These are phyloP conservation scores for Pachydiplax longipennis DNA, from an alignment of 2,888 invertebrate species.

Conservation along the genomic window DNA sequence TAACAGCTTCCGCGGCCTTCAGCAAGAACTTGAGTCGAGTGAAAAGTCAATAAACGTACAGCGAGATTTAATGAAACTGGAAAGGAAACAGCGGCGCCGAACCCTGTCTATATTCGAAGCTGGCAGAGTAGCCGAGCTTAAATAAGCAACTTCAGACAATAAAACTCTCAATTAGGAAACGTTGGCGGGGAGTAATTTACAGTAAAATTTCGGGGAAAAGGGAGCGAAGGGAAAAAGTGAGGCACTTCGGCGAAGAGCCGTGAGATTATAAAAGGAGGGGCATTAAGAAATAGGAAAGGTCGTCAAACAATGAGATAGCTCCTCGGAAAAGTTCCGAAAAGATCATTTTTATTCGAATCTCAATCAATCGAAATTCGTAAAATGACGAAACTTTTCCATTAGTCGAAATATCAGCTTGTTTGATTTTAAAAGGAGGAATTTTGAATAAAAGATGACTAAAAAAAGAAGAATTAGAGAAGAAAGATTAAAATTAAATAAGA, in stretches of 20 bases:
- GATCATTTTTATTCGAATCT: too few relatives aligned
- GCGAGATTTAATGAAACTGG: slow-evolving; percentile 42
- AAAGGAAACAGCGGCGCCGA: neutral
- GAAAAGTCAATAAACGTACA: slow-evolving; percentile 42
- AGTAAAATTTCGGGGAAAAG: neutral
- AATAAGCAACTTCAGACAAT: slow-evolving; percentile 34
- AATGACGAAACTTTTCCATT: too few relatives aligned
- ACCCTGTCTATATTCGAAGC: neutral
- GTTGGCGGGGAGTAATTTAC: slow-evolving; percentile 31
- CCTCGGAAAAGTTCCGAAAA: too few relatives aligned
- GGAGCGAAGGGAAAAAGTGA: neutral
- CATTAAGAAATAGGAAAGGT: too few relatives aligned
- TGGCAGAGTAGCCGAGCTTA: neutral
- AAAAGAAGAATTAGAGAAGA: too few relatives aligned
- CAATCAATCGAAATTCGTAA: too few relatives aligned
- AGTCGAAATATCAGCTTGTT: too few relatives aligned
- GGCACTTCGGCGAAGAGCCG: neutral
- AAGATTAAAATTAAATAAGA: too few relatives aligned
- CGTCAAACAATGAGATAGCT: too few relatives aligned
- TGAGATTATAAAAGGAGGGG: too few relatives aligned
- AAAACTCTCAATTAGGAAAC: slow-evolving; percentile 37
- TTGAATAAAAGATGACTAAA: too few relatives aligned
- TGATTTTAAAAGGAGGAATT: too few relatives aligned
- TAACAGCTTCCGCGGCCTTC: slow-evolving; percentile 37
- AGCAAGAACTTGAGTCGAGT: slow-evolving; percentile 39